Percentiles rank a stretch among this genome's conserved stretches.
phyloP scores from a whole-genome alignment of 2,888 invertebrate species.

The Candidula unifasciata region DNA sequence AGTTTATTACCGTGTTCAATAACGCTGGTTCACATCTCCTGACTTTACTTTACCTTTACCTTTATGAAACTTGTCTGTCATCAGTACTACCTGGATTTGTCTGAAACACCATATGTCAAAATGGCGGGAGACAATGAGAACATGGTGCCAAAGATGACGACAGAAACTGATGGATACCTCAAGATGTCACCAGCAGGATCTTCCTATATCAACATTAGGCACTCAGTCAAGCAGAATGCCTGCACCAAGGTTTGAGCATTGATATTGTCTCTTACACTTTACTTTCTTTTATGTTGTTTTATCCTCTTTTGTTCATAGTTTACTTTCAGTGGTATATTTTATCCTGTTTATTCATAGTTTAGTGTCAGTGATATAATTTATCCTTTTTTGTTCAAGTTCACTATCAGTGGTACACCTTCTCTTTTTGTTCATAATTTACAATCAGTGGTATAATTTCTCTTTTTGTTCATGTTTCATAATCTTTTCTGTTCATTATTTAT shows the following conservation, averaged over 20 bases:
- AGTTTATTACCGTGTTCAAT: too few relatives aligned
- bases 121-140: constrained; percentile 80
- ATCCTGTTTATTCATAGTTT: too few relatives aligned
- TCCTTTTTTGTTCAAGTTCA: too few relatives aligned
- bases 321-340: background rate
- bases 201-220: constrained; percentile 10
- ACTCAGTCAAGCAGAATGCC: background rate
- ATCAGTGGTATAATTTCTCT: too few relatives aligned
- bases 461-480: too few relatives aligned
- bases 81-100: constrained; percentile 92
- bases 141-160: constrained; percentile 41
- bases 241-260: background rate
- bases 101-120: constrained; percentile 85
- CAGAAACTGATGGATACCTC: constrained; percentile 66
- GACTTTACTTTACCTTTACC: too few relatives aligned
- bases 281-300: background rate
- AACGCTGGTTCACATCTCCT: too few relatives aligned
- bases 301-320: background rate
- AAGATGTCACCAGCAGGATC: constrained; percentile 60
- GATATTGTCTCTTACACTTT: background rate
- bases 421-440: too few relatives aligned
- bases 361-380: too few relatives aligned
- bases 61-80: constrained; percentile 37
- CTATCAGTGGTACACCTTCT: too few relatives aligned
- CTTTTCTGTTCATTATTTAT: too few relatives aligned